A percentile compares a stretch with the other conserved stretches of the same genome.
Conservation (phyloP, 2,888 invertebrate species). For the Spatulosminthurus flaviceps region DNA sequence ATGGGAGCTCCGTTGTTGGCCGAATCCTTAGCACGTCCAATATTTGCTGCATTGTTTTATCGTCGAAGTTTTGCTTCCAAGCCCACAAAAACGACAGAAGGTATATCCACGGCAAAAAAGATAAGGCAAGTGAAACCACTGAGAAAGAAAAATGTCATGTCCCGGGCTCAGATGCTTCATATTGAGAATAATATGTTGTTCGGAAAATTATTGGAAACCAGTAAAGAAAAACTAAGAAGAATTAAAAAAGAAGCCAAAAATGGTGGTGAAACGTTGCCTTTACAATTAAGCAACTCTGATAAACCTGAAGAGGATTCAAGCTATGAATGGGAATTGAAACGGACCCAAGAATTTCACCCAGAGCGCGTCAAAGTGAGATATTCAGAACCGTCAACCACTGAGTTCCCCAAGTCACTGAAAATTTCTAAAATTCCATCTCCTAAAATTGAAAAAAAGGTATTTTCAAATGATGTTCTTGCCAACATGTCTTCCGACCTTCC, state of each 20-base stretch:
- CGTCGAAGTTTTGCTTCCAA: constrained; percentile 16
- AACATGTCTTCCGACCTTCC: no score
- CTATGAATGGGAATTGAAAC: background rate
- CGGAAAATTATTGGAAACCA: constrained; percentile 63
- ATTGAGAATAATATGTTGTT: constrained; percentile 64
- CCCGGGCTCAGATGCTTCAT: constrained; percentile 58
- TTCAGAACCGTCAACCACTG: no score
- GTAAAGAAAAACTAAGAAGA: constrained; percentile 53
- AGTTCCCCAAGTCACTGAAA: no score
- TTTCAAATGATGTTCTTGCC: no score
- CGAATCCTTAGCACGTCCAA: background rate
- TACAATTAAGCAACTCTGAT: no score
- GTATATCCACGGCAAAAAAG: background rate
- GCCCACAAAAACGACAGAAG: background rate
- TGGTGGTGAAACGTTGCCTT: no score
- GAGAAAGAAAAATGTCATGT: background rate
- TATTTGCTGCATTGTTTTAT: background rate
- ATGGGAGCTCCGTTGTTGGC: background rate
- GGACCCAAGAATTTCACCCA: background rate
- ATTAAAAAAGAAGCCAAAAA: background rate
- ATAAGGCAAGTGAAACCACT: background rate
- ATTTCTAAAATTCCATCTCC: no score
- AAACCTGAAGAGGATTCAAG: background rate
- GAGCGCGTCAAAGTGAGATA: background rate
- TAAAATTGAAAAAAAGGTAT: no score